A percentile compares a stretch with the other conserved stretches of the same genome.
phyloP scores from a whole-genome alignment of 2,888 invertebrate species.

The Bombylius major region DNA sequence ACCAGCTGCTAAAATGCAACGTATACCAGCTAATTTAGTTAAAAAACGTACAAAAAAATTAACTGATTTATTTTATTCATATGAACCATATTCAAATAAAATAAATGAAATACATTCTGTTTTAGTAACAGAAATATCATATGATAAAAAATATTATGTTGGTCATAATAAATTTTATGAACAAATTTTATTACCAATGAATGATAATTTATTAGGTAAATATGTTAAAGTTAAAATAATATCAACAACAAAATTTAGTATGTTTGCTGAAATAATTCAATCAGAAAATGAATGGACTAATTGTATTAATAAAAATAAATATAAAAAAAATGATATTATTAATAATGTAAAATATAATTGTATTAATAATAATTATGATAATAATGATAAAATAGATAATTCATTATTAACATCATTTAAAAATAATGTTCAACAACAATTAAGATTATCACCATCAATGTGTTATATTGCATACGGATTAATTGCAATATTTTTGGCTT shows the following conservation, averaged over 20 bases:
- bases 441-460: not conserved
- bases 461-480: slow-evolving; percentile 27
- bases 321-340: not conserved
- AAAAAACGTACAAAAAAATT: slow-evolving; percentile 79
- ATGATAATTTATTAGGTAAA: slow-evolving; percentile 66
- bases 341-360: not conserved
- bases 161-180: slow-evolving; percentile 94
- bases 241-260: slow-evolving; percentile 60
- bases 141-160: slow-evolving; percentile 81
- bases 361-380: not conserved
- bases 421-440: too few species aligned
- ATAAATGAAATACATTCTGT: slow-evolving; percentile 51
- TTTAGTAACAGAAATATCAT: slow-evolving; percentile 85
- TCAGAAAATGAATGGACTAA: slow-evolving; percentile 44
- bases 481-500: slow-evolving; percentile 33
- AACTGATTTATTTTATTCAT: slow-evolving; percentile 80
- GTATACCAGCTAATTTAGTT: slow-evolving; percentile 75
- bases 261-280: slow-evolving; percentile 55
- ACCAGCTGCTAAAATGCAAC: slow-evolving; percentile 80
- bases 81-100: slow-evolving; percentile 66
- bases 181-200: slow-evolving; percentile 76
- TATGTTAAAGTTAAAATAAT: slow-evolving; percentile 64
- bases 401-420: too few species aligned
- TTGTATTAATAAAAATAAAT: slow-evolving; percentile 31
- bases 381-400: too few species aligned